phyloP scores from a whole-genome alignment of 2,113 vertebrate species.

The Dolichallabes microphthalmus region DNA sequence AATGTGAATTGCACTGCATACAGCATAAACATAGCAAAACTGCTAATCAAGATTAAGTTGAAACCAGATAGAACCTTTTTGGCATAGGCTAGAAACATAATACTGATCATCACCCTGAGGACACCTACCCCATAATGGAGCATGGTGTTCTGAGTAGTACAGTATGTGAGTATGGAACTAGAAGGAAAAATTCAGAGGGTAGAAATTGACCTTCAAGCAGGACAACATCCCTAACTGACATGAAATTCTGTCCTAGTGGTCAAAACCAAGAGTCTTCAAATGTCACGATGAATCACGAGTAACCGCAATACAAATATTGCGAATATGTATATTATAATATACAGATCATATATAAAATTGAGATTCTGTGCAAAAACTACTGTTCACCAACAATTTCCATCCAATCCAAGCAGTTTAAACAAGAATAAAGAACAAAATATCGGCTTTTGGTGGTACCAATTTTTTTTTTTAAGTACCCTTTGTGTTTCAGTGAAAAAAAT shows the following conservation, averaged over 20 bases:
- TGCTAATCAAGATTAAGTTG: background rate
- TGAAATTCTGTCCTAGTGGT: background rate
- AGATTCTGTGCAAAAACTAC: background rate
- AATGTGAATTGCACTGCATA: background rate
- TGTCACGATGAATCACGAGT: background rate
- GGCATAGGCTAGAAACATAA: background rate
- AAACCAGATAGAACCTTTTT: background rate
- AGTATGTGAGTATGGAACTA: background rate
- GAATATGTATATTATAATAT: no score
- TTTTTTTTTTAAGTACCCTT: no score
- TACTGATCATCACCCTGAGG: background rate
- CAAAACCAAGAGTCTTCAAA: background rate
- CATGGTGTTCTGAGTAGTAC: background rate
- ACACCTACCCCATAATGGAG: background rate
- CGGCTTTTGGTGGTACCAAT: background rate
- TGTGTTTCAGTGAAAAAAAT: background rate
- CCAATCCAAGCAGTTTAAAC: background rate
- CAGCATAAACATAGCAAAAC: background rate
- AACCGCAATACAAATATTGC: background rate
- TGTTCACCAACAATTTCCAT: background rate
- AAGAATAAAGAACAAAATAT: background rate
- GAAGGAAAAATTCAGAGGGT: background rate
- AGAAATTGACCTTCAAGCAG: background rate
- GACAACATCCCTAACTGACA: background rate
- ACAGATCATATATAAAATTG: background rate